These are phyloP conservation scores for Andrena camellia DNA, from an alignment of 2,888 invertebrate species.

Conservation along the genomic window DNA sequence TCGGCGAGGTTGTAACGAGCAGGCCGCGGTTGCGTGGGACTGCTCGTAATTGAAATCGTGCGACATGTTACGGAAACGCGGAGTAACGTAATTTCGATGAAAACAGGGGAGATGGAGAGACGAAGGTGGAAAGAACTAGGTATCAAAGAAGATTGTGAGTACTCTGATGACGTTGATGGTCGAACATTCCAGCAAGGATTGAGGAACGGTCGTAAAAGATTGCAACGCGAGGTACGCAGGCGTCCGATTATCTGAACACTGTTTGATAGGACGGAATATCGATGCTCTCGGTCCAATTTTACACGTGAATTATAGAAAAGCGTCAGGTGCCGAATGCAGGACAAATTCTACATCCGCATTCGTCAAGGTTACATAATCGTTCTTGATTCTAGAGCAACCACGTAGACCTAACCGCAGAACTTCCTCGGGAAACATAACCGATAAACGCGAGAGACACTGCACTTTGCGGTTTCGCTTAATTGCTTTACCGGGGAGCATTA, in stretches of 20 bases:
- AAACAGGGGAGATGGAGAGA: background rate
- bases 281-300: too few species aligned
- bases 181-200: background rate
- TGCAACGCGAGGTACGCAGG: too few species aligned
- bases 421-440: conserved; percentile 18
- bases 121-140: background rate
- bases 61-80: conserved; percentile 33
- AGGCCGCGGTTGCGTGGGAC: conserved; percentile 47
- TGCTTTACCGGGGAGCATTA: conserved; percentile 15
- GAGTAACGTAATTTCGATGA: conserved; percentile 10
- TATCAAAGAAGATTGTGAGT: background rate
- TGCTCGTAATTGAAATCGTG: conserved; percentile 54
- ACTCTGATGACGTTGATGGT: background rate
- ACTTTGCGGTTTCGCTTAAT: conserved; percentile 44
- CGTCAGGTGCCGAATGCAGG: background rate
- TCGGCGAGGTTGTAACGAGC: conserved; percentile 54
- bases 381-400: background rate
- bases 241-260: too few species aligned
- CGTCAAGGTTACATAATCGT: background rate
- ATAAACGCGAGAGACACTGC: conserved; percentile 36
- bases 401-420: conserved; percentile 19
- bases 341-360: background rate
- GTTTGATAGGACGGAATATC: too few species aligned
- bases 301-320: too few species aligned
- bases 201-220: too few species aligned